These are phyloP conservation scores for Gobionotothen gibberifrons DNA, from an alignment of 2,797 vertebrate species.

Conservation along the genomic window DNA sequence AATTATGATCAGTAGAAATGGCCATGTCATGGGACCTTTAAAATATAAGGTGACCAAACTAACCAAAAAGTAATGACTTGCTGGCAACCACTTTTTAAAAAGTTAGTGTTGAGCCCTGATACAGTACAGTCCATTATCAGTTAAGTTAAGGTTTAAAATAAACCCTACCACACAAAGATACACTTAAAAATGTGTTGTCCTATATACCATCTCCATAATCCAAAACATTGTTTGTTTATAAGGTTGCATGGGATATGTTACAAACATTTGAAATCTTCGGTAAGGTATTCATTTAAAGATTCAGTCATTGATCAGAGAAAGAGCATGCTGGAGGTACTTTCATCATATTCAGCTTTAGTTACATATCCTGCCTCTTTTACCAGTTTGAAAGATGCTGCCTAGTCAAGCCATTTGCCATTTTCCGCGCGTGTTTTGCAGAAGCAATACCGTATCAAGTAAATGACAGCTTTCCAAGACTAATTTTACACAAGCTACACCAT, in stretches of 20 bases:
- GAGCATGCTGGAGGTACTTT: background rate
- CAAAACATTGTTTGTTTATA: background rate
- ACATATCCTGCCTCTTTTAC: conserved; percentile 37
- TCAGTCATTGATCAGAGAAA: conserved; percentile 4
- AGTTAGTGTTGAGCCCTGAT: too few relatives aligned
- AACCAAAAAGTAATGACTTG: too few relatives aligned
- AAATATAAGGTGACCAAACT: too few relatives aligned
- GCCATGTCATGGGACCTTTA: too few relatives aligned
- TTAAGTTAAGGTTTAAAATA: background rate
- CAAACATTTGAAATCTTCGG: background rate
- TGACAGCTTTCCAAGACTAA: conserved; percentile 57
- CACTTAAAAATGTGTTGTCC: background rate
- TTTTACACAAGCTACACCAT: conserved; percentile 62
- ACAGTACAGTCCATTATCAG: background rate
- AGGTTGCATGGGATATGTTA: conserved; percentile 1
- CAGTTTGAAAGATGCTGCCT: conserved; percentile 53
- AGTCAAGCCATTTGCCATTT: conserved; percentile 54
- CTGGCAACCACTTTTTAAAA: too few relatives aligned
- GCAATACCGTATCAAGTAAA: conserved; percentile 58
- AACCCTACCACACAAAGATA: background rate
- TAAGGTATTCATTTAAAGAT: conserved; percentile 4
- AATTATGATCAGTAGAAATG: too few relatives aligned
- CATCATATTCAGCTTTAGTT: conserved; percentile 48
- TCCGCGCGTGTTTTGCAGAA: conserved; percentile 51
- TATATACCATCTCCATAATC: background rate